Base-by-base conservation (phyloP, 2,113 vertebrate genomes). In the Ramphastos sulfuratus region DNA sequence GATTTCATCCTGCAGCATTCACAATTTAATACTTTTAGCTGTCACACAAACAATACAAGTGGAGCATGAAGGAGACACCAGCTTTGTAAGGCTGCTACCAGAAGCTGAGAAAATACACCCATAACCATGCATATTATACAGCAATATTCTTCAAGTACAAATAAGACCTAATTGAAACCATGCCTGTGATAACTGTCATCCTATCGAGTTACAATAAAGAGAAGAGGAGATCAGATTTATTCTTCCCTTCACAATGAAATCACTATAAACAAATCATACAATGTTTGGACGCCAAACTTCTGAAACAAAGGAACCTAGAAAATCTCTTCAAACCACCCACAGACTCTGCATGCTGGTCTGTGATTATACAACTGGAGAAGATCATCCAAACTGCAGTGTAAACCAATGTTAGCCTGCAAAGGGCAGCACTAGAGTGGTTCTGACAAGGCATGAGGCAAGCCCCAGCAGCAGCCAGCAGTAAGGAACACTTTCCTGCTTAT, bases 331-430 rank as follows among this genome's bases (percentile, higher is more conserved):
- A 96, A 72, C 94, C 95, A 95, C 94, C 91, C 95, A 94, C 95
- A 93, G 91, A 92, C 85, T 92, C 82, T 1, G 2, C 82, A 61
- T 67, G 82, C 82, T 81, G 79, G 60, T 75, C 79, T 94, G 88
- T 96, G 95, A 94, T 96, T 95, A 96, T 94, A 96, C 93, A 95
- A 93, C 92, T 92, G 89, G 91, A 96, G 92, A 96, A 96, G 84
- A 96, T 94, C 92, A 96, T 83, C 89, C 84, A 91, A 96, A 92
- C 69, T 78, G 77, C 16, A 46, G 81, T 81, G 87, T 92, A 96
- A 96, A 96, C 94, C 89, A 93, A 52, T 59, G 95, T 91, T 91
- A 96, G 70, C 52, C 79, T 85, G 87, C 64, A 90, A 87, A 83
- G 56, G 79, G 75, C 61, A 87, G 58, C 33, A 75, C 58, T 48